Conservation (phyloP, 35 echinoderm and acorn worm species). For the Ophiothrix spiculata region DNA sequence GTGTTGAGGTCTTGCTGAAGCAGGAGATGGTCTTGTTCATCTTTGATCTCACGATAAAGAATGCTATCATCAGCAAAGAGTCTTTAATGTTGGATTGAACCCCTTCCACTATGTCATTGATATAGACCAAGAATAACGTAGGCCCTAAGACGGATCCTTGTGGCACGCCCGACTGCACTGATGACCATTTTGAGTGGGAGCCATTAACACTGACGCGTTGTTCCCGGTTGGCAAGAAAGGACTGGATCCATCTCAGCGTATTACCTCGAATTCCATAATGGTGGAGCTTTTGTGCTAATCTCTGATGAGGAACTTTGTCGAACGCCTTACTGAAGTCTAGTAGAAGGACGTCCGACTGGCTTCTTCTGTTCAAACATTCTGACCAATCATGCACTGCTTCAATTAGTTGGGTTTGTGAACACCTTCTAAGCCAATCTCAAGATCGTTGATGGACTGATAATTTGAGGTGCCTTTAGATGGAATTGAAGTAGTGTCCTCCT, state of each 20-base stretch:
- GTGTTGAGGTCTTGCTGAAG: too few species aligned
- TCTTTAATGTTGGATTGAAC: neutral
- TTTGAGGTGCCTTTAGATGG: too few species aligned
- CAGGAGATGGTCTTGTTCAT: too few species aligned
- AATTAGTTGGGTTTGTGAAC: constrained; percentile 16
- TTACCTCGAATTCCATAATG: constrained; percentile 3
- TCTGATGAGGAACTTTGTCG: constrained; percentile 31
- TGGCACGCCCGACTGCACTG: constrained; percentile 14
- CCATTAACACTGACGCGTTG: neutral
- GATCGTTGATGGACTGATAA: too few species aligned
- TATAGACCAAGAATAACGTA: neutral
- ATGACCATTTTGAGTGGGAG: neutral
- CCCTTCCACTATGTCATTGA: constrained; percentile 3
- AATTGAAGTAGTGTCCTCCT: neutral
- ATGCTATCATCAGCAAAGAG: constrained; percentile 20
- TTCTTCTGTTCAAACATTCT: neutral
- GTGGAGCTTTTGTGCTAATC: neutral
- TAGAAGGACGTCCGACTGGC: neutral
- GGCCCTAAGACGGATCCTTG: constrained; percentile 9
- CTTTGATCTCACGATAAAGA: too few species aligned
- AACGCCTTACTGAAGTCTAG: constrained; percentile 38
- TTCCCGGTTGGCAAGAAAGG: neutral
- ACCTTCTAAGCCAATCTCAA: too few species aligned
- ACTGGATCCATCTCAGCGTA: neutral
- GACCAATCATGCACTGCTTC: constrained; percentile 28